A percentile compares a stretch with the other conserved stretches of the same genome.
These are phyloP conservation scores for Cynocephalus volans DNA, from an alignment of 2,113 vertebrate species.

Conservation along the genomic window DNA sequence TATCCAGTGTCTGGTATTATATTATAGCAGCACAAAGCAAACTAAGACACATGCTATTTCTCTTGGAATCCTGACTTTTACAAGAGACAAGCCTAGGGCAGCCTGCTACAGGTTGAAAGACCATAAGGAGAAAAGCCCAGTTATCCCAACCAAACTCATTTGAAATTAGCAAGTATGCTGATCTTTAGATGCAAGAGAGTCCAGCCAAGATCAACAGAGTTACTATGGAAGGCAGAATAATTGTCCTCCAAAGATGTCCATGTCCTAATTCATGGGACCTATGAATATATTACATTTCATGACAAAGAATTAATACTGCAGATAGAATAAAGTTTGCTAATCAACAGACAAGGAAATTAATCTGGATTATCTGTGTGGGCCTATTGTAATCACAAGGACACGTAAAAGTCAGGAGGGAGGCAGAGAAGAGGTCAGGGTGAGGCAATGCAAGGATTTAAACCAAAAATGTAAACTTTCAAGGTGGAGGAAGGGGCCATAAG, in stretches of 20 bases:
- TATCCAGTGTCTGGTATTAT: too few relatives aligned
- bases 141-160: background rate
- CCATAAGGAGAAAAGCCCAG: background rate
- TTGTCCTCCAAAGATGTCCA: background rate
- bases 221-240: background rate
- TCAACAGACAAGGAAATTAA: background rate
- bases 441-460: accelerated
- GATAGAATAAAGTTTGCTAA: background rate
- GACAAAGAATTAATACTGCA: background rate
- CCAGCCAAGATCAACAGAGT: background rate
- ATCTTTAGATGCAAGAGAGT: background rate
- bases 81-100: background rate
- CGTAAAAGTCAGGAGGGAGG: background rate
- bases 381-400: background rate
- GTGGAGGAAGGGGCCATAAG: background rate
- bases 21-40: too few relatives aligned
- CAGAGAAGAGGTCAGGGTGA: background rate
- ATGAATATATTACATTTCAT: background rate
- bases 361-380: background rate
- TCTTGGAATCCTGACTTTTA: background rate
- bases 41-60: background rate
- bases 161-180: background rate
- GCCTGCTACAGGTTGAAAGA: background rate
- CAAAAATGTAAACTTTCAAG: background rate
- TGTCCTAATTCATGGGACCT: background rate